phyloP scores from a whole-genome alignment of 2,113 vertebrate species.

The Calidris pygmaea region DNA sequence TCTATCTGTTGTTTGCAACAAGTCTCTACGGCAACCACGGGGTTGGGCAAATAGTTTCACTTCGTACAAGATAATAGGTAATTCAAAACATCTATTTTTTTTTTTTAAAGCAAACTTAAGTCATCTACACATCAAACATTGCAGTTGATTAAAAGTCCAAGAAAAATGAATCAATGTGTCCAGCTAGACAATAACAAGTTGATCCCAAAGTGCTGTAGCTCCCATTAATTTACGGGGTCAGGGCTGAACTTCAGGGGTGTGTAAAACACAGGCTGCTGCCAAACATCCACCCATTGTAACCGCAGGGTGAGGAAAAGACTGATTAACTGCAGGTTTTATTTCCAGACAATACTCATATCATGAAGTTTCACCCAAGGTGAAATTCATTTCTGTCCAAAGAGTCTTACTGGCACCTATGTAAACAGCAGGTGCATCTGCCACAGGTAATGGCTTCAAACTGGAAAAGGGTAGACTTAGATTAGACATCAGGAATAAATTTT shows the following conservation, averaged over 20 bases:
- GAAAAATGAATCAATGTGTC: neutral
- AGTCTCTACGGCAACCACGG: neutral
- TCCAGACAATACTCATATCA: neutral
- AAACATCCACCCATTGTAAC: neutral
- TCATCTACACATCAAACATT: neutral
- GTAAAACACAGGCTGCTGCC: neutral
- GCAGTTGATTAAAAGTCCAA: neutral
- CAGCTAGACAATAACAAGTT: neutral
- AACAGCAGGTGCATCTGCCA: neutral
- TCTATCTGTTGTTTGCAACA: slow-evolving; percentile 25
- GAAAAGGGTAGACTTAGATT: neutral
- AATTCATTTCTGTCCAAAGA: neutral
- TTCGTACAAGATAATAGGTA: slow-evolving; percentile 36
- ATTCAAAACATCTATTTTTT: slow-evolving; percentile 26
- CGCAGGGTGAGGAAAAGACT: neutral
- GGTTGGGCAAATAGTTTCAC: slow-evolving; percentile 38
- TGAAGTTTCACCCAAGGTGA: neutral
- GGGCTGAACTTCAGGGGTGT: neutral
- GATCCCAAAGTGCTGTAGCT: neutral
- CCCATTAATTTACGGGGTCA: neutral
- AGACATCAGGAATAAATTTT: neutral
- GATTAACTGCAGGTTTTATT: neutral
- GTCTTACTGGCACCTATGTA: neutral
- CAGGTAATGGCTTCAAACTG: neutral
- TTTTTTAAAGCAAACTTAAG: slow-evolving; percentile 1